Conservation (phyloP, 2,113 vertebrate species). For the Sphyrna mokarran region DNA sequence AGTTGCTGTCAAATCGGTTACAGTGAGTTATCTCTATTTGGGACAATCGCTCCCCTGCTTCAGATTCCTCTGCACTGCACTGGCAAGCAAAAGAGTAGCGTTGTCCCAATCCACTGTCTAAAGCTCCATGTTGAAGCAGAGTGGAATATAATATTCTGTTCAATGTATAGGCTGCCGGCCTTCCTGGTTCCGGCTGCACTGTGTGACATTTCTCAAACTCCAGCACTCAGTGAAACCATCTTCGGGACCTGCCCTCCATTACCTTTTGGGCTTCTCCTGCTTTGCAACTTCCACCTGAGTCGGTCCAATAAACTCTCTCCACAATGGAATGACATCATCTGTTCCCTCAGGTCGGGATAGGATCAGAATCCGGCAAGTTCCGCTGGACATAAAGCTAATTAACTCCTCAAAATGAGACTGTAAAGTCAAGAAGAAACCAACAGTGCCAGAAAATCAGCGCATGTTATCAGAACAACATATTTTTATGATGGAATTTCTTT, state of each 20-base stretch:
- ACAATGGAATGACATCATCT: conserved; percentile 57
- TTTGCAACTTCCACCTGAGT: conserved; percentile 62
- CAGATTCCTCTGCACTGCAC: background rate
- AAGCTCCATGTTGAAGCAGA: background rate
- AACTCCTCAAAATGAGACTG: conserved; percentile 68
- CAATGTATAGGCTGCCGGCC: background rate
- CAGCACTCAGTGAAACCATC: background rate
- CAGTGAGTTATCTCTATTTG: background rate
- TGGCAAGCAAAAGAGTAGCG: background rate
- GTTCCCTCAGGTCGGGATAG: conserved; percentile 58
- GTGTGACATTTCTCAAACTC: background rate
- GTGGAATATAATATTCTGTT: background rate
- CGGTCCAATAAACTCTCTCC: conserved; percentile 68
- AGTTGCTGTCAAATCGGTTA: too few relatives aligned
- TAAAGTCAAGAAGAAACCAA: conserved; percentile 39
- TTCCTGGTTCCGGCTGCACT: background rate
- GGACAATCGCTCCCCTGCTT: background rate
- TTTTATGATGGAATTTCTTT: background rate
- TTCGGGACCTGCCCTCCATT: background rate
- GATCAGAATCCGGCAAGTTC: conserved; percentile 66
- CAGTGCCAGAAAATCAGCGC: background rate
- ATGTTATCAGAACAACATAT: background rate
- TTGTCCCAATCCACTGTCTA: background rate
- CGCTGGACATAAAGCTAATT: conserved; percentile 72
- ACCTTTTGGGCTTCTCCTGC: conserved; percentile 69